A percentile compares a stretch with the other conserved stretches of the same genome.
Conservation (phyloP, 2,888 invertebrate genomes). For the Sinotaia quadrata region DNA sequence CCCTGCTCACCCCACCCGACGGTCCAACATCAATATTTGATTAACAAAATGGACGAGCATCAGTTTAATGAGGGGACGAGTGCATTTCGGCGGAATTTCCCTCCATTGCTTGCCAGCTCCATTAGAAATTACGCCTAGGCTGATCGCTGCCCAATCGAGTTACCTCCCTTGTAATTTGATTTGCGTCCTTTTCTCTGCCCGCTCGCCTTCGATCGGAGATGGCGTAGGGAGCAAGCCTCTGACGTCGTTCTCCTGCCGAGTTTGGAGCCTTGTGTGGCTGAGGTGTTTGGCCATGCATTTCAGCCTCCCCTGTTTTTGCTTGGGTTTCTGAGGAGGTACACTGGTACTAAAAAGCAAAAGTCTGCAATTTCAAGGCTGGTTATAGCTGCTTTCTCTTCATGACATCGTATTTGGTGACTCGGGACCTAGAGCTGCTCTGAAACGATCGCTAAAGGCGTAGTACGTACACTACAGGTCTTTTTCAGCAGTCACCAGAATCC, state of each 20-base stretch:
- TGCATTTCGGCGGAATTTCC: slow-evolving; percentile 30
- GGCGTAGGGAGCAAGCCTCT: background rate
- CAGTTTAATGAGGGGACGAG: slow-evolving; percentile 37
- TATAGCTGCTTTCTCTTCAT: too few species aligned
- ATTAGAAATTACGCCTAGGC: slow-evolving; percentile 39
- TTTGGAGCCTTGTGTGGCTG: background rate
- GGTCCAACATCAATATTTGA: slow-evolving; percentile 53
- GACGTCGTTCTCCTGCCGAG: too few species aligned
- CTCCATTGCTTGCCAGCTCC: slow-evolving; percentile 26
- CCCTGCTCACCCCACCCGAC: slow-evolving; percentile 13
- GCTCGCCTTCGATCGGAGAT: background rate
- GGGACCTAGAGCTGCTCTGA: too few species aligned
- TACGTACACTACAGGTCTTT: too few species aligned
- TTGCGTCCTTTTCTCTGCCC: slow-evolving; percentile 30
- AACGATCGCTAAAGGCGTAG: too few species aligned
- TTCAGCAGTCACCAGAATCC: too few species aligned
- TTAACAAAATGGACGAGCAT: slow-evolving; percentile 44
- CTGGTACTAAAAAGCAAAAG: background rate
- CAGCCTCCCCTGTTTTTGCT: background rate
- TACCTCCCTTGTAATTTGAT: slow-evolving; percentile 43
- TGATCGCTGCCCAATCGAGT: slow-evolving; percentile 48
- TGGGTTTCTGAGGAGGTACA: background rate
- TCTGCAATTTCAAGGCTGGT: background rate
- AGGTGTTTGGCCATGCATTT: background rate
- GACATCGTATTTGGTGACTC: too few species aligned